A percentile compares a stretch with the other conserved stretches of the same genome.
These are phyloP conservation scores for Coptodon rendalli DNA, from an alignment of 2,113 vertebrate species.

Conservation along the genomic window DNA sequence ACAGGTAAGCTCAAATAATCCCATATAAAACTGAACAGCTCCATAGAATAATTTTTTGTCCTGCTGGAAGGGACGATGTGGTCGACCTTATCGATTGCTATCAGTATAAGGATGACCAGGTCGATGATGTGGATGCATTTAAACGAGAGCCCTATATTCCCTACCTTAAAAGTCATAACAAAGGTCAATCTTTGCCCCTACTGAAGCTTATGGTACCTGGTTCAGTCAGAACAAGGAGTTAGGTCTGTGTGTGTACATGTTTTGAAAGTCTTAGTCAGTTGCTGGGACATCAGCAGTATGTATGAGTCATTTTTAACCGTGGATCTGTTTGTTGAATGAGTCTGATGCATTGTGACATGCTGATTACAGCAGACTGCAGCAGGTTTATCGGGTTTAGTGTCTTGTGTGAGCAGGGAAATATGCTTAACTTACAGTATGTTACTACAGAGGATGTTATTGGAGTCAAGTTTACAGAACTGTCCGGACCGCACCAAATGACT, in stretches of 20 bases:
- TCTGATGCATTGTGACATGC: not conserved
- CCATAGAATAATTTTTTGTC: not conserved
- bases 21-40: not conserved
- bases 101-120: constrained; percentile 63
- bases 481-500: constrained; percentile 24
- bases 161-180: constrained; percentile 46
- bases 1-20: constrained; percentile 33
- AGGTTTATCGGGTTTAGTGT: constrained; percentile 7
- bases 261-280: not conserved
- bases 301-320: not conserved
- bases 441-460: not conserved
- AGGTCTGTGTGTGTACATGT: not conserved
- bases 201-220: not conserved
- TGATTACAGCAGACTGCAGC: not conserved
- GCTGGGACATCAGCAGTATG: not conserved
- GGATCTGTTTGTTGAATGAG: not conserved
- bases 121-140: constrained; percentile 52
- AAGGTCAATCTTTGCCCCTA: constrained; percentile 12
- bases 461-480: not conserved
- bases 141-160: constrained; percentile 58
- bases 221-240: not conserved
- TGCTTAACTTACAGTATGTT: not conserved
- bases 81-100: constrained; percentile 41
- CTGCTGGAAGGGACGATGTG: constrained; percentile 27
- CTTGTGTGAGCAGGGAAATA: not conserved